phyloP scores from a whole-genome alignment of 1,140 invertebrate genomes.

The Andrena cerasifolii region DNA sequence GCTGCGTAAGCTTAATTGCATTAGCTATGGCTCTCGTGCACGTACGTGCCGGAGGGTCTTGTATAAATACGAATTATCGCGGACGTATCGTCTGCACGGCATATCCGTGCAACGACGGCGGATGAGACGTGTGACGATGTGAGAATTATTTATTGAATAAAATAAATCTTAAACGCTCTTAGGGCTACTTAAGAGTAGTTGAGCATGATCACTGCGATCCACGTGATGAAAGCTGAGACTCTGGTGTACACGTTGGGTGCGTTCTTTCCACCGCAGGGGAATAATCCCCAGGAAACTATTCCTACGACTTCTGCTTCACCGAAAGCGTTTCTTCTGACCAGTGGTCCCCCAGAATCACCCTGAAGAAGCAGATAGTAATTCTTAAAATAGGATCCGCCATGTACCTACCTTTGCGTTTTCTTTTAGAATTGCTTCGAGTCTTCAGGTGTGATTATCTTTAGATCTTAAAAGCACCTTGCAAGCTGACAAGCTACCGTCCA shows the following conservation, averaged over 20 bases:
- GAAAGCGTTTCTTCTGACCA: slow-evolving; percentile 77
- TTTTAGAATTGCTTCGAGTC: no score
- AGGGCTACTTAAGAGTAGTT: slow-evolving; percentile 18
- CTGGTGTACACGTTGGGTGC: slow-evolving; percentile 88
- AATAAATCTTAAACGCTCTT: slow-evolving; percentile 1
- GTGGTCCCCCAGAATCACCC: slow-evolving; percentile 87
- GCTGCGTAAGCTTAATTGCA: neutral
- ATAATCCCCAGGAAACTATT: slow-evolving; percentile 89
- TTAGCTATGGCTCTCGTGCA: neutral
- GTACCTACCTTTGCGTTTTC: no score
- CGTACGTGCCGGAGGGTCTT: neutral
- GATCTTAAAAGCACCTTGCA: slow-evolving; percentile 78
- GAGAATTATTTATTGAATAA: slow-evolving; percentile 56
- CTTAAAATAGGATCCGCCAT: no score
- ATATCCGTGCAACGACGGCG: neutral
- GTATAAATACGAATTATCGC: slow-evolving; percentile 23
- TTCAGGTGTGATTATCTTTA: no score
- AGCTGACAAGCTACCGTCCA: slow-evolving; percentile 79
- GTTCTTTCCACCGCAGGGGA: slow-evolving; percentile 86
- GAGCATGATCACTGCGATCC: slow-evolving; percentile 61
- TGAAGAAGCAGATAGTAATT: slow-evolving; percentile 40
- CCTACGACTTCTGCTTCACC: slow-evolving; percentile 81
- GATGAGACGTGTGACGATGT: neutral
- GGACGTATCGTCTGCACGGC: neutral
- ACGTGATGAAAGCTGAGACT: slow-evolving; percentile 84